Base-by-base conservation (phyloP, 2,113 vertebrate genomes). In the Australoheros scitulus region DNA sequence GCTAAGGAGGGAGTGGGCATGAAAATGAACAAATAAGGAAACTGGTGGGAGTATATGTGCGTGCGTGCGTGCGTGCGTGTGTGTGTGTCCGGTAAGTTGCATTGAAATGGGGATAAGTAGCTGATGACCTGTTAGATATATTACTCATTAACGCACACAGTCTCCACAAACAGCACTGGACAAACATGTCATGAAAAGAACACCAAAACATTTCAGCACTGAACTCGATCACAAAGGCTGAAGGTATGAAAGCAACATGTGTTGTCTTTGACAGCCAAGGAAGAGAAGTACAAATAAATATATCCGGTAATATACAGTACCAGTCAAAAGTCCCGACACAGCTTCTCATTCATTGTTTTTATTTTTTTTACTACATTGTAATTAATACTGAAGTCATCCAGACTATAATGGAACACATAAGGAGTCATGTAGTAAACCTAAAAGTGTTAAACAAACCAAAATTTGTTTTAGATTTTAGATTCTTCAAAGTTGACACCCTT, bases 81-180 rank as follows among this genome's bases (percentile, higher is more conserved):
- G 43, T 26, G 43, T 59, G 43, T 52, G 24, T 74, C 77, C 24
- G 15, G 57, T 22, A 56, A 82, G 83, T 56, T 77, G 76, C 82
- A 43, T 8, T 80, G 77, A 82, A 78, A 86, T 81, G 50, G 11
- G 76, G 61, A 61, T 85, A 84, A 87, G 85, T 68, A 87, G 81
- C 81, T 88, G 79, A 80, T 87, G 88, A 89, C 85, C 84, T 68
- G 50, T 57, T 68, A 36, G 22, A 10, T 77, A 80, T 68, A 87
- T 91, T 84, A 93, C 88, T 92, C 57, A 93, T 94, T 92, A 92
- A 93, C 91, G 38, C 57, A 56, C 68, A 85, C 58, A 63, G 78
- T 85, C 70, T 88, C 81, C 82, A 84, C 83, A 84, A 85, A 70
- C 77, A 79, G 72, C 64, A 36, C 55, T 50, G 74, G 47, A 68